Base-by-base conservation (phyloP, 2,888 invertebrate species). In the Pristionchus mayeri region DNA sequence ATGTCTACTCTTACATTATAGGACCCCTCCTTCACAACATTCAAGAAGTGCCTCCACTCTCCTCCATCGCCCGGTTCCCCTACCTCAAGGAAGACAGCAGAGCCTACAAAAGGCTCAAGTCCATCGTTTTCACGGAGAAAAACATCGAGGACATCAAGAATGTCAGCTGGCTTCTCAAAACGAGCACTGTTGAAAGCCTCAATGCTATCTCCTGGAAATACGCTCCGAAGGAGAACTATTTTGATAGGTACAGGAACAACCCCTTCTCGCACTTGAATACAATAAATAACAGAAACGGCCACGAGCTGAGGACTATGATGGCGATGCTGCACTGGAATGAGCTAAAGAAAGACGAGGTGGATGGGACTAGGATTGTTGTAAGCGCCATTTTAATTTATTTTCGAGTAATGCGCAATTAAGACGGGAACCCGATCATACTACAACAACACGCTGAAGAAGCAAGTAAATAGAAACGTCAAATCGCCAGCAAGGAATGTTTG, bases 121-220 rank as follows among this genome's bases (percentile, higher is more conserved):
- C 71, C 0, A 21, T 71, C 4, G n/a, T 71, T 4, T 71, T 40
- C 40, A 71, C 71, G 21, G 71, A 37, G 21, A 71, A 71, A 21
- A 71, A 71, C 40, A 71, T 71, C n/a, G 40, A 71, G 40, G 71
- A 71, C 40, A 71, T 71, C 40, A 71, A 40, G 27, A 7, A 24
- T 21, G 71, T 71, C 13, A 40, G n/a, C 1, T 71, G 71, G 71
- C 9, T 71, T 11, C 40, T 71, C 21, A 44, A 40, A n/a, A 71
- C 71, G 9, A 71, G 71, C 71, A 37, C 37, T 24, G 13, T 11
- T n/a, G 71, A 71, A 40, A 40, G 40, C 13, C n/a, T 71, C n/a
- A 71, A 71, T 71, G 71, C 71, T n/a, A 18, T 71, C n/a, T 37
- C 71, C 9, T 71, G 71, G 37, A 16, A 40, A 7, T 71, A 71